Conservation (phyloP, 1,140 invertebrate species). For the Copidosoma floridanum region DNA sequence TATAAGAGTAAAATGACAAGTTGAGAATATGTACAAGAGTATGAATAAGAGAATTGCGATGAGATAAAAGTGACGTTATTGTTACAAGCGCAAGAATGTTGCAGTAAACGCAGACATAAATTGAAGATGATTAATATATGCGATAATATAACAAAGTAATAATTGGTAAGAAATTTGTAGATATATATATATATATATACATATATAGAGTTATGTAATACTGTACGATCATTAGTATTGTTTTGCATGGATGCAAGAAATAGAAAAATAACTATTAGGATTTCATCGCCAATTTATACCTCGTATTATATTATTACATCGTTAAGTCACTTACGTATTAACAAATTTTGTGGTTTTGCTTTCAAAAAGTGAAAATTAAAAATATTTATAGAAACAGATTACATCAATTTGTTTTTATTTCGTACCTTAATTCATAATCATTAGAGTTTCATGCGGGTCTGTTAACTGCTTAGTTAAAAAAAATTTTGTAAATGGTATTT, state of each 20-base stretch:
- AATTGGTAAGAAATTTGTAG: no score
- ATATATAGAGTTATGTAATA: slow-evolving; percentile 38
- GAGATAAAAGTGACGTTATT: slow-evolving; percentile 2
- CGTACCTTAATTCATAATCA: background rate
- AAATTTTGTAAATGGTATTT: no score
- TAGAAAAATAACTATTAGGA: slow-evolving; percentile 49
- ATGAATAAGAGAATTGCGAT: no score
- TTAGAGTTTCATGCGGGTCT: no score
- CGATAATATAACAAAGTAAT: slow-evolving; percentile 28
- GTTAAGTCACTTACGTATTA: slow-evolving; percentile 53
- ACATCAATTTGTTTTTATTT: slow-evolving; percentile 15
- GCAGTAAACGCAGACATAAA: no score
- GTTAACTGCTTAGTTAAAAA: no score
- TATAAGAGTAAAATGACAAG: no score
- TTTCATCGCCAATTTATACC: slow-evolving; percentile 50
- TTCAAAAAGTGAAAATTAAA: slow-evolving; percentile 58
- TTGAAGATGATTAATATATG: slow-evolving; percentile 4
- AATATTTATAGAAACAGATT: slow-evolving; percentile 55
- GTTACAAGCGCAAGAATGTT: no score
- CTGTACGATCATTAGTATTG: slow-evolving; percentile 51
- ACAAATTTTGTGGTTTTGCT: slow-evolving; percentile 59
- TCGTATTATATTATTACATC: slow-evolving; percentile 43
- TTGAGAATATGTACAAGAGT: no score
- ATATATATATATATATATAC: no score
- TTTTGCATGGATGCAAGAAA: slow-evolving; percentile 49